A percentile compares a stretch with the other conserved stretches of the same genome.
Evolutionary conservation across 2,888 invertebrate genomes (phyloP).

Genomic region (Rhamnusium bicolor): DNA sequence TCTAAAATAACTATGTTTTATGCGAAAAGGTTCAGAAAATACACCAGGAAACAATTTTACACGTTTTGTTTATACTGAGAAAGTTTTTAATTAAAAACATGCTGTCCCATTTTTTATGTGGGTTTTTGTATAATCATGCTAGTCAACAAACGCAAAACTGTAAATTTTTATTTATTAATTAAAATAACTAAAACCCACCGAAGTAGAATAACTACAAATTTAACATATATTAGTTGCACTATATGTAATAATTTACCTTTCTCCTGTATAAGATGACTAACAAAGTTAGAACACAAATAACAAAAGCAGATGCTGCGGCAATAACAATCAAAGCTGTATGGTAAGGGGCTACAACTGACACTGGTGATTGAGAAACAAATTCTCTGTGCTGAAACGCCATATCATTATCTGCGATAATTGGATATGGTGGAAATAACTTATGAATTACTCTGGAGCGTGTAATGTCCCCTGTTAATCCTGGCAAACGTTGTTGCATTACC

Average conservation of each 20-base stretch:
- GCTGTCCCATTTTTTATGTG: too few relatives aligned
- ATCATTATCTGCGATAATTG: slow-evolving; percentile 59
- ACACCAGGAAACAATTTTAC: too few relatives aligned
- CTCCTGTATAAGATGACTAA: slow-evolving; percentile 83
- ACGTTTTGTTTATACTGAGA: too few relatives aligned
- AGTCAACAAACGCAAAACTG: too few relatives aligned
- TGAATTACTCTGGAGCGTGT: slow-evolving; percentile 79
- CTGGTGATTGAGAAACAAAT: slow-evolving; percentile 79
- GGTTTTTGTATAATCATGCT: too few relatives aligned
- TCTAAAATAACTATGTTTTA: too few relatives aligned
- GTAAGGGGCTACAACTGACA: slow-evolving; percentile 80
- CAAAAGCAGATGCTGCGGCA: slow-evolving; percentile 85
- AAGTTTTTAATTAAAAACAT: too few relatives aligned
- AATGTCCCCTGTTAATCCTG: slow-evolving; percentile 76
- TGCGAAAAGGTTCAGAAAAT: too few relatives aligned
- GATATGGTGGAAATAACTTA: slow-evolving; percentile 68
- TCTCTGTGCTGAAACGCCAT: slow-evolving; percentile 78
- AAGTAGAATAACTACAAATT: too few relatives aligned
- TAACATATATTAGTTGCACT: not conserved
- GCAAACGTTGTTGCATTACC: slow-evolving; percentile 72
- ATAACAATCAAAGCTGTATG: slow-evolving; percentile 85
- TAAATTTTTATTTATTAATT: too few relatives aligned
- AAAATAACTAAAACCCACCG: too few relatives aligned
- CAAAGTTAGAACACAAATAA: slow-evolving; percentile 84
- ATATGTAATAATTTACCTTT: slow-evolving; percentile 69